Base-by-base conservation (phyloP, 2,113 vertebrate species). In the Cyrtonyx montezumae region DNA sequence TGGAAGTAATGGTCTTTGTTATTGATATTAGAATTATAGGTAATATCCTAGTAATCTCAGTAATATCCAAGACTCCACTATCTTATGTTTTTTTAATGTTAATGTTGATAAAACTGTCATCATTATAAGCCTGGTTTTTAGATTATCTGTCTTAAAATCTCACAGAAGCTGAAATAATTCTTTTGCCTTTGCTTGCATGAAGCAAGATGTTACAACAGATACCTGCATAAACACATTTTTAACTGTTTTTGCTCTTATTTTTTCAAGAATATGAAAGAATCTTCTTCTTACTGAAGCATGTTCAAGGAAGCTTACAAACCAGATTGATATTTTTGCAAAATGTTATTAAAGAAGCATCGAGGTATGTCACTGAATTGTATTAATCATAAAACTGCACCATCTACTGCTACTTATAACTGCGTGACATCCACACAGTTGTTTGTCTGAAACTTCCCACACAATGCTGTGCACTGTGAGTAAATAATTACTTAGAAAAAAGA, bases 331-430 rank as follows among this genome's bases (percentile, higher is more conserved):
- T 99, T 97, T 97, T 99, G 84, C 99, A 99, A 90, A 99, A 99
- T 96, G 97, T 99, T 91, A 99, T 99, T 96, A 99, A 99, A 97
- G 99, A 99, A 97, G 99, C 99, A 40, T 98, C 99, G 93, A 98
- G 99, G 99, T 99, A 97, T 62, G 79, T 87, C 76, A 49, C 37
- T 53, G 46, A 53, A 34, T 32, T 59, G 13, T 63, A 10, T 59
- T 91, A 17, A 32, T 78, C 43, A 37, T 2, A 79, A 34, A 84
- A 42, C 40, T 30, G 18, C 26, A 68, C 51, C 3, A 2, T 34
- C 5, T 75, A 4, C 4, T 91, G n/a, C 48, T 11, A 5, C 15
- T 6, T 15, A 0, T 49, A 62, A 53, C 30, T 66, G 40, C 67
- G 59, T 51, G 63, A 74, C 40, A 73, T 1, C 20, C 16, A 22